Evolutionary conservation across 2,113 vertebrate species (phyloP).

Genomic region (Harpagus bidentatus): DNA sequence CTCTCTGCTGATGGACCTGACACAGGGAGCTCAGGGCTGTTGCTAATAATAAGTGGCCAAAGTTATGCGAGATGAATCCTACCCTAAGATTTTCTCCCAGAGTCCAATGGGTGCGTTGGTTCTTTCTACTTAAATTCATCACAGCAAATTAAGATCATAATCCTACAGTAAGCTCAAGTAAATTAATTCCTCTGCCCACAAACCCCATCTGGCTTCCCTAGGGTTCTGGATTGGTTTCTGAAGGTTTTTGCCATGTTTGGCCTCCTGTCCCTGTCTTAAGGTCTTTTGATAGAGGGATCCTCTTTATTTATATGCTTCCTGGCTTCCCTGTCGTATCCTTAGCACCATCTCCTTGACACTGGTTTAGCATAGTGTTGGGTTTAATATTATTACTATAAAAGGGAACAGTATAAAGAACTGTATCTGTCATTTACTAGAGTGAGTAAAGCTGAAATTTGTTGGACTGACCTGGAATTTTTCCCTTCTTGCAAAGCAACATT

Average conservation of each 20-base stretch:
- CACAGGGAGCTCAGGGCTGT: background rate
- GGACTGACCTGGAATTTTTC: conserved; percentile 5
- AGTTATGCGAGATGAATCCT: background rate
- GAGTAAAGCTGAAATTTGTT: conserved; percentile 47
- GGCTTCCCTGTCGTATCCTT: background rate
- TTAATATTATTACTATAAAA: conserved; percentile 38
- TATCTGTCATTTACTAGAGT: background rate
- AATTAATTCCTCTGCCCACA: background rate
- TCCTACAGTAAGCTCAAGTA: background rate
- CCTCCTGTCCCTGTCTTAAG: background rate
- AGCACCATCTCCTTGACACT: background rate
- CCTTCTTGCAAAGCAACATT: background rate
- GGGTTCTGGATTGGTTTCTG: background rate
- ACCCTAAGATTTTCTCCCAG: background rate
- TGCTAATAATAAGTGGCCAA: background rate
- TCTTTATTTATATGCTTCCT: background rate
- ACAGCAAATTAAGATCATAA: background rate
- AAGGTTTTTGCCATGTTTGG: background rate
- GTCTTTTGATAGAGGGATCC: background rate
- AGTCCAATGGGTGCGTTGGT: background rate
- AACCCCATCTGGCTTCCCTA: background rate
- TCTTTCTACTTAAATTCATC: background rate
- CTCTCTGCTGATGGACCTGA: background rate
- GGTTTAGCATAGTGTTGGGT: background rate
- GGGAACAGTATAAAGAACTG: conserved; percentile 13